Base-by-base conservation (phyloP, 2,113 vertebrate species). In the Chrysemys picta region DNA sequence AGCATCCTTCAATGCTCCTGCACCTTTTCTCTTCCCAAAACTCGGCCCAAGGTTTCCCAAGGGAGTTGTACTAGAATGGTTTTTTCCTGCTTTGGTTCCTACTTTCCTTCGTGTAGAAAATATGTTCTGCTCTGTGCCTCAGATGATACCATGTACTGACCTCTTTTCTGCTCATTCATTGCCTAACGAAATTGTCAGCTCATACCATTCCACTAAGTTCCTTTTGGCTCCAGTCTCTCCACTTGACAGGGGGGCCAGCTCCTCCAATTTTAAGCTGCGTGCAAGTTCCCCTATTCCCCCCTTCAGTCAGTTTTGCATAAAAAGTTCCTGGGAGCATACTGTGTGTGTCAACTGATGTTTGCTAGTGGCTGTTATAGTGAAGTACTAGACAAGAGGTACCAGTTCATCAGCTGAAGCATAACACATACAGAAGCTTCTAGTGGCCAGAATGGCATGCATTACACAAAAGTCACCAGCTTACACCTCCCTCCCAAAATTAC, bases 401-500 rank as follows among this genome's bases (percentile, higher is more conserved):
- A 57, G 31, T 93, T 35, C 29, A 27, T 62, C 82, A 59, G 42
- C 88, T 78, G 17, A 4, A n/a, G 62, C 29, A 25, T 2, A 76
- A 24, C 10, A 22, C 24, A 45, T 25, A 11, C 72, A 76, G 42
- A 25, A 5, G 42, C 11, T 45, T 45, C 72, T 42, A 76, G 24
- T 47, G 75, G 35, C 11, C 22, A 76, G 5, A 5, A 42, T 42
- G 21, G 12, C 12, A 27, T 12, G 25, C 75, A 12, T 76, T 45
- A 27, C 12, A 25, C 31, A 53, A 50, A 81, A 81, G 21, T 31
- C 80, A 42, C 49, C 31, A 52, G 14, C 56, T 81, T 31, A 31
- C 50, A 49, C 24, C 78, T 82, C 75, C 27, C 0, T 0, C 52
- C 42, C 87, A n/a, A 4, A 13, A 21, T 56, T 6, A 16, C 85